A percentile compares a stretch with the other conserved stretches of the same genome.
Conservation (phyloP, 2,113 vertebrate genomes). For the Himantopus leucocephalus region DNA sequence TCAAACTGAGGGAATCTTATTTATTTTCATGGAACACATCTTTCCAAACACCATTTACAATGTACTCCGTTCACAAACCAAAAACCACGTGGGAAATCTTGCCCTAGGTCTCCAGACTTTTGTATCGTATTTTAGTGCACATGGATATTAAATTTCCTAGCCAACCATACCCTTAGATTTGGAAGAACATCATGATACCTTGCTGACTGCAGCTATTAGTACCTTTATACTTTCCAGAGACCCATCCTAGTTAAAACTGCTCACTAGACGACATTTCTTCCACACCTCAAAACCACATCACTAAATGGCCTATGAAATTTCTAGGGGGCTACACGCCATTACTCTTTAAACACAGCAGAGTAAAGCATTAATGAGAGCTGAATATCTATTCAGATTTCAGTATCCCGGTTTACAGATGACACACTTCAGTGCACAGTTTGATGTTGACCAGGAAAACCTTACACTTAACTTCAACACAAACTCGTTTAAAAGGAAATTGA, state of each 20-base stretch:
- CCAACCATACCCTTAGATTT: neutral
- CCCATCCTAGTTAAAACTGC: neutral
- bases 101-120: neutral
- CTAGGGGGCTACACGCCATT: neutral
- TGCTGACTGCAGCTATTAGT: slow-evolving; percentile 9
- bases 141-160: slow-evolving; percentile 11
- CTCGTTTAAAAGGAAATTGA: neutral
- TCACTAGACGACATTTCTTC: neutral
- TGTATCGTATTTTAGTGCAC: neutral
- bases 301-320: slow-evolving; percentile 40
- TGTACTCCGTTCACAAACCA: neutral
- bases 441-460: neutral
- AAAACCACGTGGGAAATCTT: neutral
- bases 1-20: slow-evolving; percentile 19
- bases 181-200: neutral
- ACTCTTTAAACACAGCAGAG: neutral
- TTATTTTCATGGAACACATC: slow-evolving; percentile 17
- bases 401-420: neutral
- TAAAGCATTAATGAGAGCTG: neutral
- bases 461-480: neutral
- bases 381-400: neutral
- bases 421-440: neutral
- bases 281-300: slow-evolving; percentile 8
- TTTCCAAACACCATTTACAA: neutral
- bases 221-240: neutral